Conservation (phyloP, 2,888 invertebrate genomes). For the Stictocephala bisonia region DNA sequence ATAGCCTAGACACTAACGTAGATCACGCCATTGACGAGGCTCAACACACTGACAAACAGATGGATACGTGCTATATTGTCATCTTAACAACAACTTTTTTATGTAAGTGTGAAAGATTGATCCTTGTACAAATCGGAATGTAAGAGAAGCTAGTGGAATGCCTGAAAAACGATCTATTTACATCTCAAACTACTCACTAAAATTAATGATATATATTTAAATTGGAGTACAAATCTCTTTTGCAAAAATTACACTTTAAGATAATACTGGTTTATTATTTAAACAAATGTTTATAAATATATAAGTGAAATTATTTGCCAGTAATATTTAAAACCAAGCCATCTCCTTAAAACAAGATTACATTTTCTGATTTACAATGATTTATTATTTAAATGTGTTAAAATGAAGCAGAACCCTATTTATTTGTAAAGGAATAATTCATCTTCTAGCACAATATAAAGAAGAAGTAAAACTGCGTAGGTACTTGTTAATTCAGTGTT, state of each 20-base stretch:
- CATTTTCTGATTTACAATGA: too few species aligned
- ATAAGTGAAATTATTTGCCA: too few species aligned
- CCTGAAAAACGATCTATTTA: constrained; percentile 37
- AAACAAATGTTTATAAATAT: too few species aligned
- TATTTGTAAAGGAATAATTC: too few species aligned
- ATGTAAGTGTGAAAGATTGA: constrained; percentile 29
- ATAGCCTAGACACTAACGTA: constrained; percentile 23
- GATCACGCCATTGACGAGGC: constrained; percentile 10
- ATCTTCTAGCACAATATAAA: too few species aligned
- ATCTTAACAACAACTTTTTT: not conserved
- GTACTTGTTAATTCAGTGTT: too few species aligned
- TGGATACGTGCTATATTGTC: constrained; percentile 1
- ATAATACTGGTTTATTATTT: constrained; percentile 38
- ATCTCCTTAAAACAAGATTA: too few species aligned
- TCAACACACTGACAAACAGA: constrained; percentile 15
- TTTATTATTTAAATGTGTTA: too few species aligned
- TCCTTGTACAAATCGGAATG: constrained; percentile 40
- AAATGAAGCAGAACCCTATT: too few species aligned
- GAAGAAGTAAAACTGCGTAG: too few species aligned
- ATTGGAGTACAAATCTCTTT: constrained; percentile 39
- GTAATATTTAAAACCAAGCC: too few species aligned
- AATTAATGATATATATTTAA: constrained; percentile 40
- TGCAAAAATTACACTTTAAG: constrained; percentile 37
- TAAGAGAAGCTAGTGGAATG: constrained; percentile 39
- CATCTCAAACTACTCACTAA: constrained; percentile 30